These are phyloP conservation scores for Drosophila fulvimacula DNA, from an alignment of 2,888 invertebrate species.

Conservation along the genomic window DNA sequence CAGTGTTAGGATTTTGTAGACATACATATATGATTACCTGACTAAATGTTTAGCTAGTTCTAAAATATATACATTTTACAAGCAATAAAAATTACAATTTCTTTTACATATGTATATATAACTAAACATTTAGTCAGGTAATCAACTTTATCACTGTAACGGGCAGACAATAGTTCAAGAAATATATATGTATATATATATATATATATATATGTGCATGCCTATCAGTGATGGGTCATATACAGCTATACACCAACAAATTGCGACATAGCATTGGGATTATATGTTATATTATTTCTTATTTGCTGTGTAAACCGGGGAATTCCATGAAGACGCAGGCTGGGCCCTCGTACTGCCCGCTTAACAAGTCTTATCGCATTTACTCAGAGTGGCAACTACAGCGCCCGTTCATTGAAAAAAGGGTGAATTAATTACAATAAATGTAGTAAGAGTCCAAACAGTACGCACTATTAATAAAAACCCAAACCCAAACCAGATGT, in stretches of 20 bases:
- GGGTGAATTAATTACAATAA: background rate
- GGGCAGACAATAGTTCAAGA: background rate
- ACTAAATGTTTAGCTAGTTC: too few relatives aligned
- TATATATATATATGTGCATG: background rate
- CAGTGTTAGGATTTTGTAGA: too few relatives aligned
- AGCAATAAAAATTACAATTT: too few relatives aligned
- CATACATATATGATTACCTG: too few relatives aligned
- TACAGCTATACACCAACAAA: slow-evolving; percentile 6
- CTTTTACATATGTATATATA: too few relatives aligned
- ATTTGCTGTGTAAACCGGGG: background rate
- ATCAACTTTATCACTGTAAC: background rate
- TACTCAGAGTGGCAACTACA: background rate
- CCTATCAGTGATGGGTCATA: background rate
- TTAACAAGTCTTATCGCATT: background rate
- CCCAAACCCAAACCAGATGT: slow-evolving; percentile 50
- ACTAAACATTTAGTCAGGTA: background rate
- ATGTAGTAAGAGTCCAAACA: slow-evolving; percentile 19
- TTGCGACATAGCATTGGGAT: slow-evolving; percentile 2
- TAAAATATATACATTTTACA: too few relatives aligned
- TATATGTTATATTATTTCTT: background rate
- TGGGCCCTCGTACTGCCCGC: background rate
- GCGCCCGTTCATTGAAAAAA: too few relatives aligned
- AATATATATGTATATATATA: background rate
- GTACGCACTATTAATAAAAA: background rate
- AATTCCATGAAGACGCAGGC: background rate